Evolutionary conservation across 2,888 invertebrate genomes (phyloP), one percentile per base, ranked within the genome.

Genomic region (Cerastoderma edule): DNA sequence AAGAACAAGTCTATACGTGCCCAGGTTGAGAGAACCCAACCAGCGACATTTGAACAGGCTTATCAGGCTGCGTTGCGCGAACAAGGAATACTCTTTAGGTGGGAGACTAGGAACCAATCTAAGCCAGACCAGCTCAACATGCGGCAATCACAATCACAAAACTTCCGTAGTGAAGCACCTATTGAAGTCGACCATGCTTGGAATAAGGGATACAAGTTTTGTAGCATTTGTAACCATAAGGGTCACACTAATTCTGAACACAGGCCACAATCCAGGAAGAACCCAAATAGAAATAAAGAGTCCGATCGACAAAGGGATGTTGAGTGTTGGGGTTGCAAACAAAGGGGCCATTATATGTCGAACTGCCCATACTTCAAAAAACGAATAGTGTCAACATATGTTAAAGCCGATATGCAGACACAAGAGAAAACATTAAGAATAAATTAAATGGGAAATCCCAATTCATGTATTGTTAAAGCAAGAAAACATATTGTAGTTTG

Each of bases 1-100:
- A 6, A 2, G 4, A 33, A 69, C 33, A 46, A 24, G 10, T 39
- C 35, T 13, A n/a, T 69, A 22, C 6, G 57, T 10, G 57, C 69
- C 27, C 69, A 69, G 30, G 60, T 69, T 28, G 60, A 69, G 39
- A 44, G 69, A 48, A 48, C 30, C 8, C 24, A 22, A 1, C 60
- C 60, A 8, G 32, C 5, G 28, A 48, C 46, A 19, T 60, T 69
- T 27, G 69, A 69, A 5, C 60, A 69, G 10, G 69, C 69, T 1
- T 69, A 69, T 28, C 28, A 27, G 1, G 33, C 60, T 4, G 60
- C 69, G 2, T 24, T 69, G 0, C 22, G 32, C 32, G 57, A 69
- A 13, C 60, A 69, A 57, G 28, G n/a, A 6, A 69, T 69, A 10
- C n/a, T 48, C 5, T 69, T 60, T 27, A 10, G 39, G 1, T 69